phyloP scores from a whole-genome alignment of 2,113 vertebrate genomes.

The Chelonoidis abingdonii region DNA sequence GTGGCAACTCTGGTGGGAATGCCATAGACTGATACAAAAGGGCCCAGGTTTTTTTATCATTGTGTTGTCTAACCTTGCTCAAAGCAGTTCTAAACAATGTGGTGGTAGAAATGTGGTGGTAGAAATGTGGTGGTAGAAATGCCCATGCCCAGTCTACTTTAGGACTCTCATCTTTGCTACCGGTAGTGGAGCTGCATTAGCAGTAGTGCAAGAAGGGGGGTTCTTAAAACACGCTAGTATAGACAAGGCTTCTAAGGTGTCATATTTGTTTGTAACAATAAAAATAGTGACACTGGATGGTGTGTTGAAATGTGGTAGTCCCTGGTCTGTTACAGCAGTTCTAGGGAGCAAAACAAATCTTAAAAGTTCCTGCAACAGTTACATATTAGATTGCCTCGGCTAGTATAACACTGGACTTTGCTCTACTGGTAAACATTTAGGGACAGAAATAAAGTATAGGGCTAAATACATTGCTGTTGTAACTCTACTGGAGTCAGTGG shows the following conservation, averaged over 20 bases:
- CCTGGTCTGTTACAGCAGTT: neutral
- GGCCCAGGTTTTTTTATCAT: neutral
- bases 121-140: neutral
- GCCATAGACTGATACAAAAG: neutral
- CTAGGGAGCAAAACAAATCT: neutral
- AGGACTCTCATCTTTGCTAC: neutral
- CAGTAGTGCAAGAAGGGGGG: neutral
- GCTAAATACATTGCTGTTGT: neutral
- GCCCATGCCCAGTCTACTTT: neutral
- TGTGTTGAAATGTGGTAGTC: neutral
- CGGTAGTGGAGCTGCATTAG: neutral
- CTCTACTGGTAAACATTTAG: neutral
- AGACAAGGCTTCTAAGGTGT: neutral
- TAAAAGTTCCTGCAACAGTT: neutral
- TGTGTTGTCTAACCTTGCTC: neutral
- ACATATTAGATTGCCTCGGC: neutral
- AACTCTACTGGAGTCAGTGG: neutral
- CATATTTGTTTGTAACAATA: neutral
- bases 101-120: neutral
- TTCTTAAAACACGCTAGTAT: neutral
- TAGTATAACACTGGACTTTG: neutral
- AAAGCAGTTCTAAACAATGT: neutral
- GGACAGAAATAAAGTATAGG: neutral
- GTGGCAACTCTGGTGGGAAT: accelerated
- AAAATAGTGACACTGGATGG: neutral